Base-by-base conservation (phyloP, 2,888 invertebrate genomes). In the Drosophila testacea region DNA sequence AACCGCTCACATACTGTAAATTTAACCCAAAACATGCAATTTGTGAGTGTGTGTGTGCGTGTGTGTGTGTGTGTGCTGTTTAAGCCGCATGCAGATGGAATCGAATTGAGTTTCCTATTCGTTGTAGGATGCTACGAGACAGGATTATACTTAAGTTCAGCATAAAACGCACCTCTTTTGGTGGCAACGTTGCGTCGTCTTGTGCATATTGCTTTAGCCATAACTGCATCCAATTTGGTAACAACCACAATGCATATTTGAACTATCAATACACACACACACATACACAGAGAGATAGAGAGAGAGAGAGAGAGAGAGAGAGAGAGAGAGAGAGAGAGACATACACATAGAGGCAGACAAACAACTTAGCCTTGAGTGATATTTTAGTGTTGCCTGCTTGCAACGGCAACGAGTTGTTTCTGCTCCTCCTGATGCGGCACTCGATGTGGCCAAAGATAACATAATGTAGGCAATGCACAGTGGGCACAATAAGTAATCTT, bases 221-320 rank as follows among this genome's bases (percentile, higher is more conserved):
- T 82, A 80, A 81, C 84, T 83, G 82, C 79, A 86, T 83, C 70
- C 84, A 86, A 81, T 83, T 83, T 83, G 87, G 87, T 86, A 86
- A 81, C 75, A 83, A 79, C 78, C 79, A 62, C 84, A 86, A 83
- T 81, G 86, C 81, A 83, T 83, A 83, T 83, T 86, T 86, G 66
- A 79, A 66, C 64, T 38, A 51, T 47, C 75, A 75, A 50, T 50
- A 57, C 48, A 55, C 44, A 61, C 46, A 57, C 51, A 50, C 50
- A 61, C 46, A 70, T 46, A 38, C 57, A 62, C 52, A 59, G 34
- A 51, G 46, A 48, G 47, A 60, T 57, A 62, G 54, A 50, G 44
- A 59, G 38, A 55, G n/a, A n/a, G n/a, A n/a, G n/a, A n/a, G n/a
- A 59, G 34, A 51, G 46, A 48, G 47, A 60, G 61, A 62, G 54